phyloP scores from a whole-genome alignment of 2,113 vertebrate genomes.

The Cephalopterus ornatus region DNA sequence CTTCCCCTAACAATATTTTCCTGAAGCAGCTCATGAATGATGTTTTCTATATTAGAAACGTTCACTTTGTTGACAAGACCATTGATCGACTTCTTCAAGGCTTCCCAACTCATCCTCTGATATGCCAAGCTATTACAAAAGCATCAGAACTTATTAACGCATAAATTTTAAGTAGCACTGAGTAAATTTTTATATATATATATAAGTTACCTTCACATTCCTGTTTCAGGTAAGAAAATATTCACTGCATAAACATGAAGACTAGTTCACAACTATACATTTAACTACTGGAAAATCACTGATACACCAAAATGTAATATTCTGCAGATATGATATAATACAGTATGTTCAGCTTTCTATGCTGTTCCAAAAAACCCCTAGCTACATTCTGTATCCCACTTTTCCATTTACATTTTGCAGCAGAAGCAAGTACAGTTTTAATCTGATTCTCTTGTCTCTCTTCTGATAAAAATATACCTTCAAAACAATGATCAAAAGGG shows the following conservation, averaged over 20 bases:
- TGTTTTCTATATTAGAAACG: conserved; percentile 93
- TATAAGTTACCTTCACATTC: no score
- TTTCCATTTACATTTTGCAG: neutral
- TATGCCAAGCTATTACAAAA: conserved; percentile 86
- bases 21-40: conserved; percentile 96
- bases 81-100: conserved; percentile 98
- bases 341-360: neutral
- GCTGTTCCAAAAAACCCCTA: neutral
- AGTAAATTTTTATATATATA: neutral
- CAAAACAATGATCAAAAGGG: neutral
- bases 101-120: conserved; percentile 99
- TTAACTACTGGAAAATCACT: neutral
- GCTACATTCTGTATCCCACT: neutral
- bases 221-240: neutral
- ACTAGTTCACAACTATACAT: neutral
- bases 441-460: neutral
- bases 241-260: neutral
- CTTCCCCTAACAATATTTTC: conserved; percentile 97
- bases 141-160: neutral
- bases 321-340: accelerated
- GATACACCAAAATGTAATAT: neutral
- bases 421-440: neutral
- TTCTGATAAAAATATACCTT: neutral
- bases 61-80: conserved; percentile 99
- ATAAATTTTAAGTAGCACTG: neutral